These are phyloP conservation scores for Lochmaea crataegi DNA, from an alignment of 2,888 invertebrate species.

Conservation along the genomic window DNA sequence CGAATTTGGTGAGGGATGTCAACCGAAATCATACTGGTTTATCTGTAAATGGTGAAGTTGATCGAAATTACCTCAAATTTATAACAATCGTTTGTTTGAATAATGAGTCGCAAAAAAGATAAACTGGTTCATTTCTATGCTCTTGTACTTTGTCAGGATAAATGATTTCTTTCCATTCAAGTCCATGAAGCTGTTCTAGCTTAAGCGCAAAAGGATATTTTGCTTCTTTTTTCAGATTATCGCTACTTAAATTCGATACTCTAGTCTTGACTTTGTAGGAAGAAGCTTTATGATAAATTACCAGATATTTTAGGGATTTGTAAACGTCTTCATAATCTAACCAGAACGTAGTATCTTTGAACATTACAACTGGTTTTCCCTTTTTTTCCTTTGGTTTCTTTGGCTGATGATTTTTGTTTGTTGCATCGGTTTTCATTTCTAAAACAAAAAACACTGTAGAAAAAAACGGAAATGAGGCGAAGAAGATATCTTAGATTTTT, in stretches of 20 bases:
- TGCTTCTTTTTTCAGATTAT: constrained; percentile 28
- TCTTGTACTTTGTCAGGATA: constrained; percentile 45
- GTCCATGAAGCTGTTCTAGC: constrained; percentile 16
- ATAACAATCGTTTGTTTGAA: constrained; percentile 56
- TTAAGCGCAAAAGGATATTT: constrained; percentile 7
- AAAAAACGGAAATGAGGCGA: not conserved
- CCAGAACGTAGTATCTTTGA: constrained; percentile 56
- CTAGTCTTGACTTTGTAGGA: constrained; percentile 51
- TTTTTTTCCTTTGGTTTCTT: constrained; percentile 20
- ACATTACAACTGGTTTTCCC: not conserved
- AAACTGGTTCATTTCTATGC: constrained; percentile 58
- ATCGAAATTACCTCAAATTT: constrained; percentile 54
- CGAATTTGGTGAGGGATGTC: too few species aligned
- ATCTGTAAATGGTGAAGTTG: not conserved
- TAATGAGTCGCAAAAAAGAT: constrained; percentile 58
- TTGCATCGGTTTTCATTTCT: not conserved
- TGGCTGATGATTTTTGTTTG: not conserved
- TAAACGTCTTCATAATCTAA: constrained; percentile 55
- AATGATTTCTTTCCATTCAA: constrained; percentile 45
- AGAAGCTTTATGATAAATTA: constrained; percentile 58
- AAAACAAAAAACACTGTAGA: not conserved
- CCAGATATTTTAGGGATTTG: constrained; percentile 48
- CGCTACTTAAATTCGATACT: constrained; percentile 50
- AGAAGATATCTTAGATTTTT: not conserved
- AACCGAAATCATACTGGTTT: too few species aligned